phyloP scores from a whole-genome alignment of 2,113 vertebrate genomes.

The Podarcis cretensis region DNA sequence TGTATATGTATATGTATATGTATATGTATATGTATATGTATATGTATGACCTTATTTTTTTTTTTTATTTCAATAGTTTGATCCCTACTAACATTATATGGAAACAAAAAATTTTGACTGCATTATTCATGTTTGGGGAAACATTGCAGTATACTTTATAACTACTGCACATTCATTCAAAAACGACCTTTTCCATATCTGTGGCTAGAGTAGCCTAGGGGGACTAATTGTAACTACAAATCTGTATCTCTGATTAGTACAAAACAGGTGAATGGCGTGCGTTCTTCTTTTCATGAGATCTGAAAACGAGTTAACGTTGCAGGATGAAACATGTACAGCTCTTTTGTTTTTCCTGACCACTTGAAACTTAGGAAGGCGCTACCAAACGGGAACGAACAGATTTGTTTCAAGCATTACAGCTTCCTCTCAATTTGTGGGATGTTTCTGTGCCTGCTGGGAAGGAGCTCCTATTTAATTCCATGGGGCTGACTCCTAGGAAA shows the following conservation, averaged over 20 bases:
- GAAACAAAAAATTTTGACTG: background rate
- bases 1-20: too few relatives aligned
- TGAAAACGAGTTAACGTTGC: background rate
- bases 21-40: too few relatives aligned
- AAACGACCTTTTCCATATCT: background rate
- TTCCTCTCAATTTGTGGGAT: too few relatives aligned
- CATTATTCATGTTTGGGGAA: background rate
- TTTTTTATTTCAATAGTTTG: too few relatives aligned
- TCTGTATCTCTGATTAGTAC: background rate
- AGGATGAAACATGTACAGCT: background rate
- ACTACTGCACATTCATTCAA: fast-evolving
- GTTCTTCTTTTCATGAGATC: background rate
- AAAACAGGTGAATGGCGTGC: background rate
- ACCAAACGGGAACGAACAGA: background rate
- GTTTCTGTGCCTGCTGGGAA: too few relatives aligned
- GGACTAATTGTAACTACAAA: background rate
- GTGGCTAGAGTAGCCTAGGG: conserved; percentile 43
- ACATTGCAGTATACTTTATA: background rate
- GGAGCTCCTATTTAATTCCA: too few relatives aligned
- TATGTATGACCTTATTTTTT: too few relatives aligned
- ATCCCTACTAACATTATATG: background rate
- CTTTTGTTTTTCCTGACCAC: background rate
- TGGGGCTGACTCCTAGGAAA: too few relatives aligned
- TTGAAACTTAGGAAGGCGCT: background rate
- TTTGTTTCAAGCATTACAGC: background rate